Conservation (phyloP, 2,797 vertebrate species). For the Meda fulgida region DNA sequence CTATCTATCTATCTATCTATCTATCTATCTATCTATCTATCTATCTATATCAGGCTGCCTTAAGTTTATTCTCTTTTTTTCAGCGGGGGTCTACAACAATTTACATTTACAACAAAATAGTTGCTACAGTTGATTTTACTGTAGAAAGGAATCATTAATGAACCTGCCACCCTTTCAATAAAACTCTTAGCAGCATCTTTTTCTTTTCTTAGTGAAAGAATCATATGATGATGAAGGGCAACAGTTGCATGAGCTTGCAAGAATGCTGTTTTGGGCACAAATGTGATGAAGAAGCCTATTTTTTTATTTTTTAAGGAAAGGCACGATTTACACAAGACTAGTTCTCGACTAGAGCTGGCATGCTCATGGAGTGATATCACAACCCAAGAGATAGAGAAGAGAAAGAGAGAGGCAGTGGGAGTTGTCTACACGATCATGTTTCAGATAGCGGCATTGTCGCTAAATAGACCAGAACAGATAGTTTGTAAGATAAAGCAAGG, state of each 20-base stretch:
- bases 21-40: background rate
- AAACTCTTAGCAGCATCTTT: background rate
- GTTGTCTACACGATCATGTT: conserved; percentile 51
- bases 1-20: background rate
- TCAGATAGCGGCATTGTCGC: conserved; percentile 50
- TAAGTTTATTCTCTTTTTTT: background rate
- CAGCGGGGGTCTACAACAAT: background rate
- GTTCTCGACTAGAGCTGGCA: conserved; percentile 54
- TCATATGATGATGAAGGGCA: background rate
- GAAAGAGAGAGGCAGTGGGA: conserved; percentile 43
- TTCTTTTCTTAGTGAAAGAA: background rate
- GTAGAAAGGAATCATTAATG: background rate
- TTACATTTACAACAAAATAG: background rate
- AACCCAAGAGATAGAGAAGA: conserved; percentile 22
- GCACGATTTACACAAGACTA: conserved; percentile 50
- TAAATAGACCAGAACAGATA: conserved; percentile 57
- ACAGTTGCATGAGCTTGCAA: background rate
- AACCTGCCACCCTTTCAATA: background rate
- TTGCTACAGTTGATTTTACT: background rate
- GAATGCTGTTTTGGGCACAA: conserved; percentile 34
- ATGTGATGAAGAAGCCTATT: background rate
- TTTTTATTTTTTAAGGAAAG: conserved; percentile 15
- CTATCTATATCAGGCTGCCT: too few relatives aligned
- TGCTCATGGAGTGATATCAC: conserved; percentile 36
- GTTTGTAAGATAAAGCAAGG: conserved; percentile 48